These are phyloP conservation scores for Lepus americanus DNA, from an alignment of 2,113 vertebrate genomes.

Conservation along the genomic window DNA sequence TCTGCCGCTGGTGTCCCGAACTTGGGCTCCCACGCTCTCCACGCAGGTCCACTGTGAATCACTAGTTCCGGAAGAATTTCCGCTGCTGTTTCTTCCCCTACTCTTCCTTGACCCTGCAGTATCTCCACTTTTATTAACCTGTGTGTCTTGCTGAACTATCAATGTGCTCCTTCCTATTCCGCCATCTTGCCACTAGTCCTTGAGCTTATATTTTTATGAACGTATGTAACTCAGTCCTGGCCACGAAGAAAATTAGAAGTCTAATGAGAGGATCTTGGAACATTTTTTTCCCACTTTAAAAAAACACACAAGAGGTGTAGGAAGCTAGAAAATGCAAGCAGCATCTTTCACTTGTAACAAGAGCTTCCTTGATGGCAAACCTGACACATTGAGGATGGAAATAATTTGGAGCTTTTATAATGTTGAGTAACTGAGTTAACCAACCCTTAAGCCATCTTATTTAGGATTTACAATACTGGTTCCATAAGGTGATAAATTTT, in stretches of 20 bases:
- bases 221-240: background rate
- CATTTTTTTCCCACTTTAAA: background rate
- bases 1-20: too few relatives aligned
- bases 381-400: background rate
- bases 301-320: background rate
- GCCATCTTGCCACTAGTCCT: too few relatives aligned
- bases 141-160: too few relatives aligned
- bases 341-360: background rate
- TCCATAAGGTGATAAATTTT: background rate
- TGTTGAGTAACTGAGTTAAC: background rate
- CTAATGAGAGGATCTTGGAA: background rate
- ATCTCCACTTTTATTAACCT: too few relatives aligned
- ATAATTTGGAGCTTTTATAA: background rate
- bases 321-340: background rate
- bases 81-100: too few relatives aligned
- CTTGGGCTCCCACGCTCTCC: too few relatives aligned
- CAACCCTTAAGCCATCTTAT: background rate
- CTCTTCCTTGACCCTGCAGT: too few relatives aligned
- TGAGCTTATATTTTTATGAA: too few relatives aligned
- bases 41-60: too few relatives aligned
- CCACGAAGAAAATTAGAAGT: background rate
- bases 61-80: too few relatives aligned
- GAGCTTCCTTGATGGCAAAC: background rate
- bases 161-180: too few relatives aligned
- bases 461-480: background rate